Percentiles rank a stretch among this genome's conserved stretches.
Conservation (phyloP, 2,888 invertebrate species). For the Eilema caniola region DNA sequence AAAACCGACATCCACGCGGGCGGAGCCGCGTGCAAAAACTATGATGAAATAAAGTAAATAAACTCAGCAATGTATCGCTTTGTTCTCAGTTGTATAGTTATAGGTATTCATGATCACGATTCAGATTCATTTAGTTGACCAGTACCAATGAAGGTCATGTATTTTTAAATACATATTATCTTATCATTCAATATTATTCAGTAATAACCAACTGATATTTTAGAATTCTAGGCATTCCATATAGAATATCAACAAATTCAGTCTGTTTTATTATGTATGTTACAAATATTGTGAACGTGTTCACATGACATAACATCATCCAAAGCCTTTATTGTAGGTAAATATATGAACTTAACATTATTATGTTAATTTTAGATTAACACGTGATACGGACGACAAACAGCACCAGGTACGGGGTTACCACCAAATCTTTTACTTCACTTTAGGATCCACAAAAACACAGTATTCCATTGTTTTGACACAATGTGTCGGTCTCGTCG, state of each 20-base stretch:
- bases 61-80: background rate
- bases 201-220: constrained; percentile 2
- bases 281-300: background rate
- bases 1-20: no score
- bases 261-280: background rate
- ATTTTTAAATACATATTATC: background rate
- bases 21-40: no score
- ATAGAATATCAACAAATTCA: background rate
- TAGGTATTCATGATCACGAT: background rate
- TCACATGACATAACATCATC: constrained; percentile 2
- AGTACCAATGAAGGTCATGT: background rate
- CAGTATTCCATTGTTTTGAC: constrained; percentile 33
- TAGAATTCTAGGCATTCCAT: background rate
- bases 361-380: background rate
- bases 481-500: constrained; percentile 33
- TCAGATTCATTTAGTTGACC: background rate
- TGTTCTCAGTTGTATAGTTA: background rate
- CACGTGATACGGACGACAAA: constrained; percentile 5
- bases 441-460: constrained; percentile 21
- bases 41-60: background rate
- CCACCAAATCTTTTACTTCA: constrained; percentile 7
- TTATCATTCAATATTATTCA: background rate
- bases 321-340: background rate
- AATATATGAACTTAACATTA: background rate
- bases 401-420: background rate